These are phyloP conservation scores for Holacanthus passer DNA, from an alignment of 2,113 vertebrate species.

Conservation along the genomic window DNA sequence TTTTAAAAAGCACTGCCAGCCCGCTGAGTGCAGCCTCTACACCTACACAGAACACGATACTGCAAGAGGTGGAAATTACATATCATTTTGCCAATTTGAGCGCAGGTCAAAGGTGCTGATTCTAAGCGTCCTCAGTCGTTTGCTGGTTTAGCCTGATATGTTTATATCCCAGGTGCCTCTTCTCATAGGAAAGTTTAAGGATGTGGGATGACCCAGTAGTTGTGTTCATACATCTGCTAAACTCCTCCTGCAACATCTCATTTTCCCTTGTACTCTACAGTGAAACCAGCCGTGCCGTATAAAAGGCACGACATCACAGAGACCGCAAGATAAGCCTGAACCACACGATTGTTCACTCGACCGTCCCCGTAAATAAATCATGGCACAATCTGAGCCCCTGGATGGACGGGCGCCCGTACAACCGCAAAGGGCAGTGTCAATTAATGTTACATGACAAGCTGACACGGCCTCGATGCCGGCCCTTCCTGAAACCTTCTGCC, in stretches of 20 bases:
- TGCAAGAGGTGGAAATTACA: background rate
- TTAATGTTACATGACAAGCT: conserved; percentile 75
- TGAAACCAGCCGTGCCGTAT: conserved; percentile 15
- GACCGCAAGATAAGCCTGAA: conserved; percentile 37
- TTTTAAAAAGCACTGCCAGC: background rate
- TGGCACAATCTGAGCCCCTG: conserved; percentile 63
- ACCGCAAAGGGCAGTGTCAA: conserved; percentile 64
- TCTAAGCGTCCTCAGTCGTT: too few species aligned
- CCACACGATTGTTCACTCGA: conserved; percentile 42
- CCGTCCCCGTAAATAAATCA: conserved; percentile 75
- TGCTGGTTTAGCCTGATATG: too few species aligned
- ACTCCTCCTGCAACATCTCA: background rate
- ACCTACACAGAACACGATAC: background rate
- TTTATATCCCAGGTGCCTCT: background rate
- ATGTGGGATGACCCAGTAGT: conserved; percentile 1
- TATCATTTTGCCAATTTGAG: background rate
- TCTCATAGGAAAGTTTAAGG: background rate
- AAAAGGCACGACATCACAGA: background rate
- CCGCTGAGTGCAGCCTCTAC: background rate
- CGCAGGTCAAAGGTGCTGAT: background rate
- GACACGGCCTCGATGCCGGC: conserved; percentile 51
- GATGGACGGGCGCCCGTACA: conserved; percentile 43
- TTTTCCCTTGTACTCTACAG: conserved; percentile 20
- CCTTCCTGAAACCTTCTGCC: conserved; percentile 58
- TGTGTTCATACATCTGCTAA: background rate